Base-by-base conservation (phyloP, 1,140 invertebrate species). In the Drosophila bocqueti region DNA sequence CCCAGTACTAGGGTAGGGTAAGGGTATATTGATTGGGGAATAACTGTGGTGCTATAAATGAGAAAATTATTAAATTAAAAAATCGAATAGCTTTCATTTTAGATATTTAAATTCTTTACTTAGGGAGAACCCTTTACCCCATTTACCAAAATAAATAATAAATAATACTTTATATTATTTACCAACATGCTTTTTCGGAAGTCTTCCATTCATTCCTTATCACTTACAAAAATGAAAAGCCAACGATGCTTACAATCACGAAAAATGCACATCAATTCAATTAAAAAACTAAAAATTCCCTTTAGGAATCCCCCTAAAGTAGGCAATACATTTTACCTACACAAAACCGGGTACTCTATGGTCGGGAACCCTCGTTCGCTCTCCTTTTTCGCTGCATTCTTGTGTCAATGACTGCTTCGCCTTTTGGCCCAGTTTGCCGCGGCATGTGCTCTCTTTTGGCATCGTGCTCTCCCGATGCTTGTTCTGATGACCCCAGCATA, bases 391-490 rank as follows among this genome's bases (percentile, higher is more conserved):
- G 45, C 43, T 45, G 54, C 52, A 61, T 65, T 74, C 83, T 65
- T 69, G 81, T 87, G 85, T 89, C 85, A 80, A 78, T 85, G 85
- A 89, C 85, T 79, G 81, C 79, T 79, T 89, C 81, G 85, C 85
- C 85, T 89, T 89, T 89, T 89, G 85, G 78, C 85, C 85, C 79
- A 89, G 85, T 89, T 87, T 40, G 21, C 38, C 26, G 26, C 38
- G 45, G 43, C 38, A 13, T 52, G 34, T 60, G 75, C 54, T 26
- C 64, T 59, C 50, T 54, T 58, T 73, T 52, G 16, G 26, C 38
- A 2, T 24, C 15, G 10, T 2, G 24, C 38, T 52, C 38, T 31
- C 67, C 54, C 50, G 54, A 40, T 59, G 43, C 18, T 52, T 64
- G 54, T 24, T 55, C 54, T 40, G 54, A 55, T 87, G 84, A 87